Base-by-base conservation (phyloP, 2,888 invertebrate species). In the Pseudococcus viburni region DNA sequence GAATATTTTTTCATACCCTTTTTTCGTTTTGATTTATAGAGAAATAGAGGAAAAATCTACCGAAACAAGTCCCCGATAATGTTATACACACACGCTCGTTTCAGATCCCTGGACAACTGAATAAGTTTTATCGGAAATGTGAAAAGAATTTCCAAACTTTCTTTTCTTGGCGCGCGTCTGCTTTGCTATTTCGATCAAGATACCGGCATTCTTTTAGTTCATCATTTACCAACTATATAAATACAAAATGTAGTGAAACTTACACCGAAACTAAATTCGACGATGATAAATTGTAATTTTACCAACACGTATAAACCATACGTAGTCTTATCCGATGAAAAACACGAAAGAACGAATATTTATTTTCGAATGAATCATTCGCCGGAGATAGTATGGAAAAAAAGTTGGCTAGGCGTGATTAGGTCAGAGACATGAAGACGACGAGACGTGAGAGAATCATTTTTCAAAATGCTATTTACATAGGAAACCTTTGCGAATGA, bases 11-110 rank as follows among this genome's bases (percentile, higher is more conserved):
- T 55, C n/a, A 26, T 68, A 26, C 68, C 22, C 68, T 26, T 68
- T 68, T 68, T 12, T 33, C n/a, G 68, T 68, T 68, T 68, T 68
- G 68, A 68, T 68, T 68, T 68, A 68, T 68, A 15, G 55, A n/a
- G 9, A 68, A 68, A 68, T 15, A 68, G 22, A 68, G 26, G 68
- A 26, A 68, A 68, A 68, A 68, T 26, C 12, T 22, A 68, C 26
- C 11, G 11, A 68, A 68, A 68, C 11, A 68, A 68, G 3, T 26
- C n/a, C 6, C 68, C 19, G 64, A n/a, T n/a, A 64, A 64, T 51
- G 51, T 12, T 51, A 51, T 15, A 51, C 51, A 42, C 42, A 42
- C 8, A 42, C 8, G 42, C 6, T 17, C 55, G 51, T 51, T 15
- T n/a, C 15, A 55, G 55, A 55, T 55, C n/a, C 15, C 55, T 55